These are phyloP conservation scores for Pollenia angustigena DNA, from an alignment of 2,888 invertebrate genomes.

Conservation along the genomic window DNA sequence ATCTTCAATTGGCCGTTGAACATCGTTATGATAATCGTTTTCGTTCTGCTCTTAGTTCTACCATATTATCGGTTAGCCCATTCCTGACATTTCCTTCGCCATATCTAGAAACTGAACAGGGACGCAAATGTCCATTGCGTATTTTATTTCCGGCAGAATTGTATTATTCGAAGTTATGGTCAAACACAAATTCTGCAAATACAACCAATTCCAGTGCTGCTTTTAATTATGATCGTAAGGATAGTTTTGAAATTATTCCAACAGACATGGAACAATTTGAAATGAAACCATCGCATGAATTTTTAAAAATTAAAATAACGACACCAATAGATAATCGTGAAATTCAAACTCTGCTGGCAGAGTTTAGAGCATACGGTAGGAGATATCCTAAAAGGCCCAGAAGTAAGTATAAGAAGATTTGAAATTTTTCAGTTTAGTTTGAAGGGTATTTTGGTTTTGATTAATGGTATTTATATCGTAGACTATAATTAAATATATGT, in stretches of 20 bases:
- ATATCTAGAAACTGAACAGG: conserved; percentile 93
- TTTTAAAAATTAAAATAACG: conserved; percentile 89
- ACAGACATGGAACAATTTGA: conserved; percentile 75
- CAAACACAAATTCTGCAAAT: conserved; percentile 75
- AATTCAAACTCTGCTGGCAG: conserved; percentile 90
- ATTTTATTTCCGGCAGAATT: conserved; percentile 90
- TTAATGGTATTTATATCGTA: too few relatives aligned
- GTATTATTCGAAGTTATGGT: conserved; percentile 88
- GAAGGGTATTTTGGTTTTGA: too few relatives aligned
- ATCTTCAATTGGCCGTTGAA: conserved; percentile 84
- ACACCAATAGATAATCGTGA: conserved; percentile 87
- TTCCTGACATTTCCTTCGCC: conserved; percentile 93
- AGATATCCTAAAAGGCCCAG: conserved; percentile 84
- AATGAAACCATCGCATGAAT: conserved; percentile 89
- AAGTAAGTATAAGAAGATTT: conserved; percentile 76
- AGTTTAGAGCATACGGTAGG: conserved; percentile 94
- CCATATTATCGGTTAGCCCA: conserved; percentile 93
- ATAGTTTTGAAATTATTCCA: conserved; percentile 76
- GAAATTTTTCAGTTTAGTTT: not conserved
- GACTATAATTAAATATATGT: too few relatives aligned
- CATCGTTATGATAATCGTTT: conserved; percentile 88
- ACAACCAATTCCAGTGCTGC: conserved; percentile 67
- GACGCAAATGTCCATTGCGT: conserved; percentile 90
- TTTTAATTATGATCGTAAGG: conserved; percentile 76
- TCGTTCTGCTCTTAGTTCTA: conserved; percentile 90